These are phyloP conservation scores for Otus sunia DNA, from an alignment of 2,113 vertebrate genomes.

Conservation along the genomic window DNA sequence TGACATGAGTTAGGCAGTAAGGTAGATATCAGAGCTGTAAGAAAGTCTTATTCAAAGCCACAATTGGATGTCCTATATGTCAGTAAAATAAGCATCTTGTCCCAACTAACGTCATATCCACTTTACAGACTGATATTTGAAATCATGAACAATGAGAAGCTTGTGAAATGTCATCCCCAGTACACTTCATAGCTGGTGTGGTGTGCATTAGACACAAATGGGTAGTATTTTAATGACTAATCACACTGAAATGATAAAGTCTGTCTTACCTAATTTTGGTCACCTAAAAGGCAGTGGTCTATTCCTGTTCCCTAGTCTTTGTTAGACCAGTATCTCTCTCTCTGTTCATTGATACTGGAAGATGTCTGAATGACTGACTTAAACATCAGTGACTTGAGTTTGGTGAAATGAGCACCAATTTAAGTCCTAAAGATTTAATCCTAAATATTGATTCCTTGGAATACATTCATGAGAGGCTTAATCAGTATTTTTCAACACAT, in stretches of 20 bases:
- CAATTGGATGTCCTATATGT: neutral
- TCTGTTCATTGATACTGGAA: neutral
- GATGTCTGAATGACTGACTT: neutral
- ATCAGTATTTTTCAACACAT: neutral
- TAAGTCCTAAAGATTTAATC: neutral
- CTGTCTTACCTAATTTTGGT: neutral
- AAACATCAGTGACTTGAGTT: neutral
- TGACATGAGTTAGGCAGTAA: neutral
- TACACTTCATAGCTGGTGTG: neutral
- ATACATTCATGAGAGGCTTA: neutral
- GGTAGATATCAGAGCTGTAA: neutral
- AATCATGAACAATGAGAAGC: constrained; percentile 4
- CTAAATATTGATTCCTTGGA: neutral
- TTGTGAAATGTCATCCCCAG: neutral
- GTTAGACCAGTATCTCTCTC: neutral
- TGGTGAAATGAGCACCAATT: neutral
- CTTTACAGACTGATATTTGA: constrained; percentile 32
- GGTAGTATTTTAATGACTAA: neutral
- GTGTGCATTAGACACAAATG: neutral
- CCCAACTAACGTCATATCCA: neutral
- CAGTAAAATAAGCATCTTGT: constrained; percentile 35
- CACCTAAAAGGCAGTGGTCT: neutral
- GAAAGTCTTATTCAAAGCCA: constrained; percentile 26
- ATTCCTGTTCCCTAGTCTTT: neutral
- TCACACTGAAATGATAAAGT: neutral